Conservation (phyloP, 1,140 invertebrate genomes). For the Drosophila bifasciata region DNA sequence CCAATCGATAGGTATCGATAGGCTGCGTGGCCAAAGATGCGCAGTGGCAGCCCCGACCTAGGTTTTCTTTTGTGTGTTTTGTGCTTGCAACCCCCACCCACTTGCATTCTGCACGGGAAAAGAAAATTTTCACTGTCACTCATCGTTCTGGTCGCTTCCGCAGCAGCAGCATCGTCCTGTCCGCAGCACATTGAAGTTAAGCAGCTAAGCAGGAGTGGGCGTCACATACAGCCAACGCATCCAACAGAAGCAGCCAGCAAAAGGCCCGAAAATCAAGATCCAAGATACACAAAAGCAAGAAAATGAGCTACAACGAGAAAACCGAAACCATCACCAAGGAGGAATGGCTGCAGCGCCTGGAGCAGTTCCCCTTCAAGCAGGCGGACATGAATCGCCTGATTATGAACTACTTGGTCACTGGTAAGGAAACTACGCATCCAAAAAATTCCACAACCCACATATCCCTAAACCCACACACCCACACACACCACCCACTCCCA, state of each 20-base stretch:
- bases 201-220: no score
- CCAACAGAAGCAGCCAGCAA: constrained; percentile 44
- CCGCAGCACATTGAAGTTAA: no score
- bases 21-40: no score
- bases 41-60: no score
- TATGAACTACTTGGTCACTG: constrained; percentile 98
- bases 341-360: constrained; percentile 90
- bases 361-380: constrained; percentile 93
- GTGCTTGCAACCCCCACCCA: no score
- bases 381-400: constrained; percentile 98
- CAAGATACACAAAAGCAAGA: constrained; percentile 90
- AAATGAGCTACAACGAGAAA: constrained; percentile 83
- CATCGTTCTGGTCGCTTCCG: background rate
- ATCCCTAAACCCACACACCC: no score
- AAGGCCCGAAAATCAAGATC: constrained; percentile 86
- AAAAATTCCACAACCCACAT: background rate
- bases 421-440: constrained; percentile 30
- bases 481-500: background rate
- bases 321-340: constrained; percentile 82
- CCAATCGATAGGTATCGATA: no score
- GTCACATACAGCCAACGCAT: constrained; percentile 2
- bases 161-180: constrained; percentile 1
- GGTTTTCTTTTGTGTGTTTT: constrained; percentile 9
- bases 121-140: constrained; percentile 15
- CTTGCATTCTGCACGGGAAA: no score